Evolutionary conservation across 2,113 vertebrate species (phyloP), one percentile per base, ranked within the genome.

Genomic region (Pollachius pollachius): DNA sequence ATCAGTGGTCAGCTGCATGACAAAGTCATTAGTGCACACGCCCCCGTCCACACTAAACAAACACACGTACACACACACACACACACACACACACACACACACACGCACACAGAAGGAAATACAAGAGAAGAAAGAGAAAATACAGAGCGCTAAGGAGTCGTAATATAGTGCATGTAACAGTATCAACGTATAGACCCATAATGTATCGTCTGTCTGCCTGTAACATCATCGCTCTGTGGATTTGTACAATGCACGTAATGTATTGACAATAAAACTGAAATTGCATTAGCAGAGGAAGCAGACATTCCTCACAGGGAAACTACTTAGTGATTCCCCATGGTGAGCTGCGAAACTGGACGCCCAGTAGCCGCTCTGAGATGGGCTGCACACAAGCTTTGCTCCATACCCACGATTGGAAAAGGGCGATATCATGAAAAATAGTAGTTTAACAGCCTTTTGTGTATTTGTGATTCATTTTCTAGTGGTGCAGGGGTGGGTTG

Each of bases 1-100:
- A 85, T 99, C 94, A 64, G 96, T 93, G 12, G 96, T 99, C 89
- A 98, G 94, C 89, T 99, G 97, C 96, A 98, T 95, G 76, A 99
- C 37, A 65, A 99, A 99, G 81, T 91, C 82, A 27, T 99, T 99
- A 71, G 93, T 91, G 76, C 94, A 96, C 60, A 99, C 94, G 2
- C 97, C 97, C 59, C 97, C 97, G 57, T 99, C 95, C 70, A 94
- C 94, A 88, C 97, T 99, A 52, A 30, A 8, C n/a, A 65, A 0
- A 41, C n/a, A 21, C 5, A 60, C 2, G 21, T 1, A 60, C 52
- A 30, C 52, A 8, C 18, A 65, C 0, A 41, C n/a, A 21, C 5
- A 60, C 17, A 60, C 4, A 60, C 4, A 60, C 52, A 30, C 52
- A 8, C n/a, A 65, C 0, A 41, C n/a, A 19, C 4, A 60, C 17